Evolutionary conservation across 2,888 invertebrate species (phyloP).

Genomic region (Lysandra bellargus): DNA sequence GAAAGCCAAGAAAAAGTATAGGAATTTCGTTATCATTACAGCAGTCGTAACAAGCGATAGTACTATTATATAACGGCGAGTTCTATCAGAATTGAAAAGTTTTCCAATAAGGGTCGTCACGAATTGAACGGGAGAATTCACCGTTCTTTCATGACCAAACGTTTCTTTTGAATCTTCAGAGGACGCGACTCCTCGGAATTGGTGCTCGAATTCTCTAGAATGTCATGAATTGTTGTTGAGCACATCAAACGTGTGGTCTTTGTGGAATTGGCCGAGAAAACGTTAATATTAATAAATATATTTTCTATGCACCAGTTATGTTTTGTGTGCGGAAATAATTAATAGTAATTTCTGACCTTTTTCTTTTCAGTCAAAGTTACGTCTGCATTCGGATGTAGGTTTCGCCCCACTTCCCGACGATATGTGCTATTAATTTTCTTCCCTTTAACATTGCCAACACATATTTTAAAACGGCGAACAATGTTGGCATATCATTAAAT

Average conservation of each 20-base stretch:
- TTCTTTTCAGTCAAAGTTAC: not conserved
- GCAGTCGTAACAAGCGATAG: constrained; percentile 33
- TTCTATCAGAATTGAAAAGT: constrained; percentile 43
- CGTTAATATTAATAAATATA: not conserved
- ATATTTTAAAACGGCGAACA: constrained; percentile 21
- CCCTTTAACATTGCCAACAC: constrained; percentile 24
- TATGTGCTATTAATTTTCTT: constrained; percentile 14
- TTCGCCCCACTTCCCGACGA: not conserved
- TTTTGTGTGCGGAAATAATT: not conserved
- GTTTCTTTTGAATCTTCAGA: constrained; percentile 40
- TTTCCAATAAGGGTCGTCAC: constrained; percentile 46
- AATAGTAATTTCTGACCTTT: not conserved
- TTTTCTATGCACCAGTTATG: not conserved
- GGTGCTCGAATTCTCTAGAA: constrained; percentile 33
- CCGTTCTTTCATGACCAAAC: constrained; percentile 34
- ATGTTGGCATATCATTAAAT: constrained; percentile 28
- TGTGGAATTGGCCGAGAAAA: not conserved
- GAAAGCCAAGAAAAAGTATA: constrained; percentile 21
- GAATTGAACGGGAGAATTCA: constrained; percentile 39
- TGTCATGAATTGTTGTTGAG: not conserved
- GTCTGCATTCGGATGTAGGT: not conserved
- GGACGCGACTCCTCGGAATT: constrained; percentile 36
- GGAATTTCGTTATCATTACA: constrained; percentile 32
- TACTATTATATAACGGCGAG: constrained; percentile 35
- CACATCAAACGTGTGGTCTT: constrained; percentile 1